These are phyloP conservation scores for Prochilodus magdalenae DNA, from an alignment of 2,113 vertebrate species.

Conservation along the genomic window DNA sequence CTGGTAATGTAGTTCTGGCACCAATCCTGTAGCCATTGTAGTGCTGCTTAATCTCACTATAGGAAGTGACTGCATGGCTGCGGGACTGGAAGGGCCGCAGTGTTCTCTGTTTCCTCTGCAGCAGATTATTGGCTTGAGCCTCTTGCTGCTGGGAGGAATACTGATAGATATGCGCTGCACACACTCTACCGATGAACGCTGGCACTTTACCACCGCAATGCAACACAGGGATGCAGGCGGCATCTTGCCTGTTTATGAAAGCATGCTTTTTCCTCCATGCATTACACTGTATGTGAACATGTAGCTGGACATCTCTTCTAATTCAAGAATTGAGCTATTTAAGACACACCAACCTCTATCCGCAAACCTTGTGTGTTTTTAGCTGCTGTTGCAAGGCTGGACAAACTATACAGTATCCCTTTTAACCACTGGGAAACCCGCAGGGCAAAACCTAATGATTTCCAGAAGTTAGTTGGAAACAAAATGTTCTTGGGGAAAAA, in stretches of 20 bases:
- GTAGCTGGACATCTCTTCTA: neutral
- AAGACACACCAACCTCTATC: too few relatives aligned
- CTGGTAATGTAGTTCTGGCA: neutral
- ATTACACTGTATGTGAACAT: neutral
- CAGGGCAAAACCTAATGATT: too few relatives aligned
- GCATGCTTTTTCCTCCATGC: neutral
- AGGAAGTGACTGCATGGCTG: neutral
- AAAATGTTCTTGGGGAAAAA: too few relatives aligned
- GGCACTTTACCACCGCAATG: constrained; percentile 48
- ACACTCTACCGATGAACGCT: constrained; percentile 3
- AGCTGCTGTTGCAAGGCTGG: too few relatives aligned
- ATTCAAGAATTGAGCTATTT: neutral
- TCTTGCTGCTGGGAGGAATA: constrained; percentile 21
- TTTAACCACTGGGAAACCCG: too few relatives aligned
- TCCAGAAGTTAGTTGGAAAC: too few relatives aligned
- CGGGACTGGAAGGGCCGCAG: constrained; percentile 16
- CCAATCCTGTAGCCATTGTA: neutral
- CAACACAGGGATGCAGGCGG: constrained; percentile 25
- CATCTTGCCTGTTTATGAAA: neutral
- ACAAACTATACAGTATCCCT: too few relatives aligned
- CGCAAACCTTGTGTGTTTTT: too few relatives aligned
- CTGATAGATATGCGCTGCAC: constrained; percentile 35
- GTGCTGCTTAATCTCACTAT: neutral
- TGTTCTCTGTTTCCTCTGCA: constrained; percentile 17
- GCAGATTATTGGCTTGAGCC: neutral